Conservation (phyloP, 2,888 invertebrate species). For the Lomographa bimaculata region DNA sequence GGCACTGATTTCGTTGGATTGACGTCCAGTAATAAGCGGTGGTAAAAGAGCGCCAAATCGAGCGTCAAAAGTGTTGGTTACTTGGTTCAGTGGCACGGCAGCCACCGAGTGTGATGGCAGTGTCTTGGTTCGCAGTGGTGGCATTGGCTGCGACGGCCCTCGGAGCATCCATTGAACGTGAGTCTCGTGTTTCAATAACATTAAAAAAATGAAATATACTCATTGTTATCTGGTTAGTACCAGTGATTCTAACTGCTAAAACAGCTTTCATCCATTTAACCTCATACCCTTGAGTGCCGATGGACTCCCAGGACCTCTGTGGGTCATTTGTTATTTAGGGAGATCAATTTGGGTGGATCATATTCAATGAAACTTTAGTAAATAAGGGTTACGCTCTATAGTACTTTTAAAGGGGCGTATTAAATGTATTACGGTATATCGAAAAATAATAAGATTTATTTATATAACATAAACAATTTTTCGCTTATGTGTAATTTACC, state of each 20-base stretch:
- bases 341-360: not conserved
- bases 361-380: too few relatives aligned
- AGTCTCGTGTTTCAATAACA: slow-evolving; percentile 44
- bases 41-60: slow-evolving; percentile 67
- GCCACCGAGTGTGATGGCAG: slow-evolving; percentile 68
- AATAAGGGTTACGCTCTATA: too few relatives aligned
- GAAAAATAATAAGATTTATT: too few relatives aligned
- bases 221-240: too few relatives aligned
- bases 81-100: slow-evolving; percentile 66
- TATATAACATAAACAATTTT: too few relatives aligned
- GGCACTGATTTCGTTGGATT: slow-evolving; percentile 21
- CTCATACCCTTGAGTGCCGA: slow-evolving; percentile 7
- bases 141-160: slow-evolving; percentile 67
- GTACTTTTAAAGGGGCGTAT: too few relatives aligned
- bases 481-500: too few relatives aligned
- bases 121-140: slow-evolving; percentile 64
- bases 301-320: slow-evolving; percentile 12
- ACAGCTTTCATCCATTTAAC: not conserved
- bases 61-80: slow-evolving; percentile 37
- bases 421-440: too few relatives aligned
- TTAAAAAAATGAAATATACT: too few relatives aligned
- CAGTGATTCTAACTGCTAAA: too few relatives aligned
- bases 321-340: slow-evolving; percentile 6
- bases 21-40: slow-evolving; percentile 58
- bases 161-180: slow-evolving; percentile 73